A percentile compares a stretch with the other conserved stretches of the same genome.
Conservation (phyloP, 2,113 vertebrate genomes). For the Elephas maximus region DNA sequence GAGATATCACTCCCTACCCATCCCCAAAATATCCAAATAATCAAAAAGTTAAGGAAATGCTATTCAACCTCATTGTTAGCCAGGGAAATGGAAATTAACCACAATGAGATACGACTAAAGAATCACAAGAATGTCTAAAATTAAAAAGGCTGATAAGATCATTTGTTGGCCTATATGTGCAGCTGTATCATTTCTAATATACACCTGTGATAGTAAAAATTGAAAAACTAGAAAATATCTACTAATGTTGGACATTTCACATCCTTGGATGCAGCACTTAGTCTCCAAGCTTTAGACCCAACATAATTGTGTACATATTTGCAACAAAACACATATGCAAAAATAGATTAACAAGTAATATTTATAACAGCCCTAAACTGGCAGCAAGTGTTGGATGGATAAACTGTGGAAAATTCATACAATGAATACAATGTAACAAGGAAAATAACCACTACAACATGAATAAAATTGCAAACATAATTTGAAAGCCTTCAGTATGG, state of each 20-base stretch:
- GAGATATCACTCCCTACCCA: not conserved
- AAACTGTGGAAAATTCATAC: not conserved
- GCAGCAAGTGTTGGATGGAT: not conserved
- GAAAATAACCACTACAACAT: not conserved
- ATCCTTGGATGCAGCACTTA: not conserved
- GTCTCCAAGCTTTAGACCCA: not conserved
- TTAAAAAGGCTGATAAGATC: not conserved
- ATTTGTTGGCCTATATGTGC: not conserved
- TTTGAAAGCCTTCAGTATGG: not conserved
- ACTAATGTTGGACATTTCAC: not conserved
- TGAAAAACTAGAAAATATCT: not conserved
- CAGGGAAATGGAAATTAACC: constrained; percentile 14
- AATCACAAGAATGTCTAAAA: not conserved
- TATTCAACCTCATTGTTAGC: not conserved
- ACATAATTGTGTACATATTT: not conserved
- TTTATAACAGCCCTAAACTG: not conserved
- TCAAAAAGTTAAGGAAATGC: not conserved
- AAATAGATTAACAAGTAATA: not conserved
- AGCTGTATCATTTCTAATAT: not conserved
- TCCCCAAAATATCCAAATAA: not conserved
- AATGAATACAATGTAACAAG: not conserved
- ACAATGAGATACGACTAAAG: not conserved
- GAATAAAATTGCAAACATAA: not conserved
- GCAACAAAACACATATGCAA: not conserved
- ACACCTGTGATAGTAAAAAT: not conserved